Base-by-base conservation (phyloP, 2,113 vertebrate genomes). In the Erinaceus europaeus region DNA sequence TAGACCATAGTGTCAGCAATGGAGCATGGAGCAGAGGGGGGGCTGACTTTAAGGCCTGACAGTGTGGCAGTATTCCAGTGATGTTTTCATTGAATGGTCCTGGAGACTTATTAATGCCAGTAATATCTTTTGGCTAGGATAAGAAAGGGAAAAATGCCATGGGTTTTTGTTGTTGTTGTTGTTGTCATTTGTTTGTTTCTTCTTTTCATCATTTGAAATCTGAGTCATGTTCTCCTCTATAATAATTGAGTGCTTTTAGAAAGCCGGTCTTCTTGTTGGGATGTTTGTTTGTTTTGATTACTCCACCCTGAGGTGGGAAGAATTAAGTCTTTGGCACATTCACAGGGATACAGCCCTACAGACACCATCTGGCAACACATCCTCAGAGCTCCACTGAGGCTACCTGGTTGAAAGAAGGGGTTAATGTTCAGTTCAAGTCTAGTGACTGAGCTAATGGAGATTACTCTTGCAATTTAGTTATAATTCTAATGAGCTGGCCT, bases 401-500 rank as follows among this genome's bases (percentile, higher is more conserved):
- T 90, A 79, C 80, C 72, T 75, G 86, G 89, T 94, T 82, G 82
- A 82, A 80, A 42, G 61, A 90, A 90, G n/a, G 50, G 42, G n/a
- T 91, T 76, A n/a, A 79, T 86, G 64, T 93, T 89, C 74, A 93
- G 91, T 94, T 94, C 92, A 81, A 91, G 65, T 87, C 75, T 96
- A 95, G 95, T 90, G 92, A 94, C 81, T 93, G 84, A 90, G 71
- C 89, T 96, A 96, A 96, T 96, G 90, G 92, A 93, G 90, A 89
- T 94, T 81, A 89, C 92, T 93, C 89, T 78, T 91, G 55, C 92
- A 95, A 93, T 94, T 72, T 90, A 84, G 74, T 95, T 90, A 85
- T 92, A 91, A 93, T 94, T 93, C 92, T 94, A 95, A 95, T 90
- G 87, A 91, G 84, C 17, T 94, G 84, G 84, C 81, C 84, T 92